These are phyloP conservation scores for Carassius auratus DNA, from an alignment of 2,113 vertebrate species.

Conservation along the genomic window DNA sequence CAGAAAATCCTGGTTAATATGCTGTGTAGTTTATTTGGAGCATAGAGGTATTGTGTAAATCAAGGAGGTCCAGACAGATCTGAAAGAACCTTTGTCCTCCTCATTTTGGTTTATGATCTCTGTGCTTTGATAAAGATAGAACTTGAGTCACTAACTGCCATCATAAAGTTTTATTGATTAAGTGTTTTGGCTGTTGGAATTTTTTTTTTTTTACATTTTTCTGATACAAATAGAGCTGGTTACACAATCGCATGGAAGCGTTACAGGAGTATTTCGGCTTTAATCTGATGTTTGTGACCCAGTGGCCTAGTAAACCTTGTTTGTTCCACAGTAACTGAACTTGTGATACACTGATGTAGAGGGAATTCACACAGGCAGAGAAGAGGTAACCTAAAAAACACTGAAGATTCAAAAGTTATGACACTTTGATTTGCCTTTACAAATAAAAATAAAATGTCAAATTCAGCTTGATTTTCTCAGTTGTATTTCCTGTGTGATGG, in stretches of 20 bases:
- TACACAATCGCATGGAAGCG: background rate
- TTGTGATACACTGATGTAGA: background rate
- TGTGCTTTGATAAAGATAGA: background rate
- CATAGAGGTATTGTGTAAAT: too few species aligned
- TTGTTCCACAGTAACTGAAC: background rate
- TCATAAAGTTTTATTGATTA: background rate
- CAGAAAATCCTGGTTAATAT: background rate
- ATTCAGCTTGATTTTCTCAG: too few species aligned
- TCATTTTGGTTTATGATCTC: background rate
- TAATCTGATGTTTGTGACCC: slow-evolving; percentile 1
- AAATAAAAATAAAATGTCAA: too few species aligned
- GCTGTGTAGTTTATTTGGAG: too few species aligned
- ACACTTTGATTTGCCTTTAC: too few species aligned
- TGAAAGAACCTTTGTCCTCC: background rate
- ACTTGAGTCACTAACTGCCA: background rate
- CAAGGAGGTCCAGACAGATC: background rate
- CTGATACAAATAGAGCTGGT: background rate
- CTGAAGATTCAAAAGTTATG: too few species aligned
- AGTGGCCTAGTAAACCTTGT: background rate
- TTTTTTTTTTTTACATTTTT: background rate
- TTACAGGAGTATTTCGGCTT: background rate
- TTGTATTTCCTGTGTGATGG: too few species aligned
- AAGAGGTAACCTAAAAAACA: background rate
- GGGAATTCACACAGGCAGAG: background rate
- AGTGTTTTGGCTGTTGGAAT: background rate